These are phyloP conservation scores for Papilio elwesi DNA, from an alignment of 2,888 invertebrate species.

Conservation along the genomic window DNA sequence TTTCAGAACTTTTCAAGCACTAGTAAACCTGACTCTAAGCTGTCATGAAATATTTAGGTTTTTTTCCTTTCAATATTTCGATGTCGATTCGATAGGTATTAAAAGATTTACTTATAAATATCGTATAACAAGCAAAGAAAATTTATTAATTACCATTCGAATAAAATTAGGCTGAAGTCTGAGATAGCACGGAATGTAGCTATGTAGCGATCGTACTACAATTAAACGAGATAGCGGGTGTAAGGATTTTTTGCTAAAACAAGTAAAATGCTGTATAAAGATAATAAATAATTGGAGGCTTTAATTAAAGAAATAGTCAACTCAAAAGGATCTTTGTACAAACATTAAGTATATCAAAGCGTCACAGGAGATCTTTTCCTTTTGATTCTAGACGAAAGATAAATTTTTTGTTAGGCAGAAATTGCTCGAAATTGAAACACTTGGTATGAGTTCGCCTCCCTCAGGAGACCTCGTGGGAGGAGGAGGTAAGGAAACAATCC, in stretches of 20 bases:
- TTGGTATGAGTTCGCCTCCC: slow-evolving; percentile 48
- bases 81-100: neutral
- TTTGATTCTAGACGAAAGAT: slow-evolving; percentile 42
- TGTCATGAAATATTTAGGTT: slow-evolving; percentile 13
- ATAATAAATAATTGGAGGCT: slow-evolving; percentile 3
- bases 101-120: neutral
- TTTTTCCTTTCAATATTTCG: neutral
- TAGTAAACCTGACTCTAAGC: slow-evolving; percentile 41
- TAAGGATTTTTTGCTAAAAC: neutral
- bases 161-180: too few species aligned
- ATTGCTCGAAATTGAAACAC: slow-evolving; percentile 57
- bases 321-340: slow-evolving; percentile 11
- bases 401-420: slow-evolving; percentile 44
- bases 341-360: slow-evolving; percentile 30
- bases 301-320: slow-evolving; percentile 14
- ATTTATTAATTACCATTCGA: too few species aligned
- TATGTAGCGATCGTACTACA: neutral
- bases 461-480: slow-evolving; percentile 38
- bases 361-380: slow-evolving; percentile 39
- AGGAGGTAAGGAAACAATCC: slow-evolving; percentile 42
- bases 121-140: too few species aligned
- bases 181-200: neutral
- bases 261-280: neutral
- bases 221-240: neutral
- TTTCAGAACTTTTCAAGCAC: slow-evolving; percentile 29